These are phyloP conservation scores for Troilus luridus DNA, from an alignment of 2,888 invertebrate genomes.

Conservation along the genomic window DNA sequence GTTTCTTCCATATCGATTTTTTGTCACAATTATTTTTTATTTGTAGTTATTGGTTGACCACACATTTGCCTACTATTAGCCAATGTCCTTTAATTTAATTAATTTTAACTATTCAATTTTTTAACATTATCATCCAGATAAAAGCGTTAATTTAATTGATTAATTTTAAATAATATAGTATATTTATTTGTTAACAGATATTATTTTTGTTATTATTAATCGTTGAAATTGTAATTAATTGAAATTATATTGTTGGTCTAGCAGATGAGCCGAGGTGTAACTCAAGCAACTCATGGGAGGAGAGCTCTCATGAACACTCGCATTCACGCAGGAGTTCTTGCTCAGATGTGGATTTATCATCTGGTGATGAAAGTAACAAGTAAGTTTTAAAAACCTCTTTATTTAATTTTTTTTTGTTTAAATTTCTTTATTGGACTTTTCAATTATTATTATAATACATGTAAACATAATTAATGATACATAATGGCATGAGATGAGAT, in stretches of 20 bases:
- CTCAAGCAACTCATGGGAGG: conserved; percentile 67
- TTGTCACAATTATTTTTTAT: too few relatives aligned
- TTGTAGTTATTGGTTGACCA: too few relatives aligned
- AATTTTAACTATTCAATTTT: too few relatives aligned
- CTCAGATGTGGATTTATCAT: conserved; percentile 76
- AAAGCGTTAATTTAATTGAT: too few relatives aligned
- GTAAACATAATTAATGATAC: too few relatives aligned
- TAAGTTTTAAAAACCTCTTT: conserved; percentile 56
- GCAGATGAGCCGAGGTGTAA: conserved; percentile 79
- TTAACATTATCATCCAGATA: too few relatives aligned
- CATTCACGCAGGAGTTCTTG: conserved; percentile 68
- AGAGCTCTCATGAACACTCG: conserved; percentile 65
- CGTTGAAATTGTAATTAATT: not conserved
- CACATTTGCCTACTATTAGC: too few relatives aligned
- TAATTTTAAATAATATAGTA: not conserved
- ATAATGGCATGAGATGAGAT: too few relatives aligned
- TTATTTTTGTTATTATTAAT: not conserved
- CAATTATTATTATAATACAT: too few relatives aligned
- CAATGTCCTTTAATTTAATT: too few relatives aligned
- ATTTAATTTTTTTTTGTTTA: not conserved
- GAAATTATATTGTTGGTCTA: conserved; percentile 66
- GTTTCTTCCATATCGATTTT: too few relatives aligned
- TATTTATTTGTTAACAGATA: not conserved
- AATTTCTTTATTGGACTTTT: not conserved
- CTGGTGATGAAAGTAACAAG: conserved; percentile 77